phyloP scores from a whole-genome alignment of 2,888 invertebrate genomes.

The Megalurothrips usitatus region DNA sequence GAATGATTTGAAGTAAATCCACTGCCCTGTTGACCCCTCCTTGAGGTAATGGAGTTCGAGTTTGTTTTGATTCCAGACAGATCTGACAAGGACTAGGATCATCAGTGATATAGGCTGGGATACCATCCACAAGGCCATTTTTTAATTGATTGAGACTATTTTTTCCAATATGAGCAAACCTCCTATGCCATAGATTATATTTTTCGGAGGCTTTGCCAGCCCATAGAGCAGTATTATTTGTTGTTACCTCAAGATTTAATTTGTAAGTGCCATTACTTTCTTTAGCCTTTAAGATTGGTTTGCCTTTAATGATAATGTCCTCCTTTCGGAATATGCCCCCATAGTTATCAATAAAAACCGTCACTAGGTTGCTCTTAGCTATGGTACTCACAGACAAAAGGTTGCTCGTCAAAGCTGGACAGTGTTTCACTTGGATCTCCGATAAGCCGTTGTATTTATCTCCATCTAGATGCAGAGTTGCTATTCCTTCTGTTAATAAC shows the following conservation, averaged over 20 bases:
- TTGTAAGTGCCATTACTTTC: neutral
- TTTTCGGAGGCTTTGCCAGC: neutral
- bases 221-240: neutral
- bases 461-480: neutral
- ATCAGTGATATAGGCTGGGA: neutral
- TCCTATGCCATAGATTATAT: no score
- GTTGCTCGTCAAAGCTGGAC: neutral
- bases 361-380: neutral
- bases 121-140: no score
- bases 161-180: no score
- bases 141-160: no score
- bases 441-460: neutral
- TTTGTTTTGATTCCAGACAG: neutral
- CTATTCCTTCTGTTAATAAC: neutral
- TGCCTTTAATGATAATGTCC: neutral
- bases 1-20: slow-evolving; percentile 38
- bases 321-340: neutral
- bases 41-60: neutral
- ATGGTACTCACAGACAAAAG: neutral
- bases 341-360: neutral
- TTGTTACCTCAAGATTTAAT: neutral
- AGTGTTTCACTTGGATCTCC: neutral
- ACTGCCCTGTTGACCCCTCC: neutral
- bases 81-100: neutral
- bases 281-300: neutral